These are phyloP conservation scores for Batillaria attramentaria DNA, from an alignment of 1,140 invertebrate genomes.

Conservation along the genomic window DNA sequence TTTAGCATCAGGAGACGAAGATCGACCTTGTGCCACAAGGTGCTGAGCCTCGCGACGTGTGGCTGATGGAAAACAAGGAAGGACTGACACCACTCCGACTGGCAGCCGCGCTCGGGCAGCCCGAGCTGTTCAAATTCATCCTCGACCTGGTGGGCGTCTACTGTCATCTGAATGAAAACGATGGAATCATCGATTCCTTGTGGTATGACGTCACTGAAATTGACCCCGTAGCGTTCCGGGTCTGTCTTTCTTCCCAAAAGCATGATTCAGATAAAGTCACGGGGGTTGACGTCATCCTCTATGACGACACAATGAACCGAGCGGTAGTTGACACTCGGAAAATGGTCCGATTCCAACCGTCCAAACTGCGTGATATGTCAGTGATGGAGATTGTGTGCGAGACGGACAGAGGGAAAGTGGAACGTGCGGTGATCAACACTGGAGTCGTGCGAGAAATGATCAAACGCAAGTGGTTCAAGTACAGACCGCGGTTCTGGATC, in stretches of 20 bases:
- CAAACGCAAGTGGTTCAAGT: slow-evolving; percentile 48
- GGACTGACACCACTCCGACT: slow-evolving; percentile 47
- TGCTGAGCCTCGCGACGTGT: slow-evolving; percentile 43
- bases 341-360: too few species aligned
- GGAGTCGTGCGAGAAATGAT: slow-evolving; percentile 42
- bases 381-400: slow-evolving; percentile 50
- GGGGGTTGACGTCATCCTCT: too few species aligned
- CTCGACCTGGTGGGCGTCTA: slow-evolving; percentile 55
- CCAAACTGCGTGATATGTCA: too few species aligned
- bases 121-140: slow-evolving; percentile 49
- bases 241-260: too few species aligned
- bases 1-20: too few species aligned
- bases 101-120: slow-evolving; percentile 45
- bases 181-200: slow-evolving; percentile 53
- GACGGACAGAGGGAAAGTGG: slow-evolving; percentile 30
- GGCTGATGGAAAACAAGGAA: slow-evolving; percentile 52
- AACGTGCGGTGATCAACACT: too few species aligned
- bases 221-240: slow-evolving; percentile 43
- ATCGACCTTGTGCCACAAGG: too few species aligned
- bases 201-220: slow-evolving; percentile 56
- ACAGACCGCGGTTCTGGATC: slow-evolving; percentile 36
- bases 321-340: too few species aligned
- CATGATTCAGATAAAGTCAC: too few species aligned
- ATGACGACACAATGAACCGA: too few species aligned
- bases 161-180: slow-evolving; percentile 50